phyloP scores from a whole-genome alignment of 2,888 invertebrate genomes.

The Emmelina monodactyla region DNA sequence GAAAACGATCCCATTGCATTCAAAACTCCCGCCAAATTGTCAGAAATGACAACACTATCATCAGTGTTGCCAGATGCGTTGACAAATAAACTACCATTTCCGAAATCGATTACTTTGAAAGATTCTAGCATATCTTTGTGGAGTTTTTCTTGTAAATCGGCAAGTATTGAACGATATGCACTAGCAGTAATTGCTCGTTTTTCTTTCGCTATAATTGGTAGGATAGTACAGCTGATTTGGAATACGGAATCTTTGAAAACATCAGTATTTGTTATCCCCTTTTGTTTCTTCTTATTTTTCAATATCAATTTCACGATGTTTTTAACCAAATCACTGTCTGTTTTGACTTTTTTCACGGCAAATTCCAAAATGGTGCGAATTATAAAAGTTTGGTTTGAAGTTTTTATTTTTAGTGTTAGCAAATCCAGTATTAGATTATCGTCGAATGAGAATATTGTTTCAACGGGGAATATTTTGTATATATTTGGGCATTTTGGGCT shows the following conservation, averaged over 20 bases:
- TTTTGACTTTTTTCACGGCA: slow-evolving; percentile 45
- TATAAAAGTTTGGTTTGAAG: slow-evolving; percentile 31
- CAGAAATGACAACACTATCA: slow-evolving; percentile 30
- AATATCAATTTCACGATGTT: slow-evolving; percentile 39
- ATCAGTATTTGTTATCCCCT: slow-evolving; percentile 24
- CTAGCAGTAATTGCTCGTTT: slow-evolving; percentile 42
- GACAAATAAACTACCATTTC: slow-evolving; percentile 18
- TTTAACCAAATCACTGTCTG: slow-evolving; percentile 41
- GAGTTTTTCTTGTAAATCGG: slow-evolving; percentile 47
- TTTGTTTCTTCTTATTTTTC: slow-evolving; percentile 25
- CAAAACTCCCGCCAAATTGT: slow-evolving; percentile 33
- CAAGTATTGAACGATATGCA: slow-evolving; percentile 41
- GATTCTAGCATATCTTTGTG: slow-evolving; percentile 37
- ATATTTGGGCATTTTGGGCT: slow-evolving; percentile 46
- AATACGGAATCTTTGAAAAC: slow-evolving; percentile 42
- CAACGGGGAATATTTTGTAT: slow-evolving; percentile 41
- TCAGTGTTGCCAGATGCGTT: slow-evolving; percentile 27
- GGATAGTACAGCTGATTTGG: slow-evolving; percentile 43
- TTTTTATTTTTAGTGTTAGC: slow-evolving; percentile 40
- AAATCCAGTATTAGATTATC: slow-evolving; percentile 32
- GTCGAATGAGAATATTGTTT: slow-evolving; percentile 40
- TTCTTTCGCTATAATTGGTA: slow-evolving; percentile 49
- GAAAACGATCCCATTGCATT: slow-evolving; percentile 52
- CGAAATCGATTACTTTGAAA: slow-evolving; percentile 43
- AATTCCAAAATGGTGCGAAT: slow-evolving; percentile 40